Evolutionary conservation across 2,113 vertebrate species (phyloP).

Genomic region (Fulmarus glacialis): DNA sequence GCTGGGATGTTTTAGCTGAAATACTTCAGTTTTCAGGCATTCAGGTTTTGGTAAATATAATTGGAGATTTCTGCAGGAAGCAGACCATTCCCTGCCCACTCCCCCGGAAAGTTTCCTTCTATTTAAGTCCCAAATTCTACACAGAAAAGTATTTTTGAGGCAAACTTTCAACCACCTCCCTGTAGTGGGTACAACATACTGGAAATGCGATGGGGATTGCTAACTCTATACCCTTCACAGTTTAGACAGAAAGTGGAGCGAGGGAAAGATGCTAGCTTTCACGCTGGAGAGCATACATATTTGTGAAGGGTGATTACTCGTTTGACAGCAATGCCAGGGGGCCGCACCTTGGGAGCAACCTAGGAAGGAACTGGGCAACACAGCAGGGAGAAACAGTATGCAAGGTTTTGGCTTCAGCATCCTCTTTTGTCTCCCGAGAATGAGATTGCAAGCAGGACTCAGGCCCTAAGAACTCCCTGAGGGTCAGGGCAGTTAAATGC

Average conservation of each 20-base stretch:
- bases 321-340: neutral
- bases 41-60: neutral
- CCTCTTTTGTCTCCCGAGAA: neutral
- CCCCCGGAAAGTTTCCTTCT: neutral
- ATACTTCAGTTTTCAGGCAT: neutral
- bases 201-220: neutral
- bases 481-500: neutral
- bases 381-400: neutral
- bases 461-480: neutral
- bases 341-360: neutral
- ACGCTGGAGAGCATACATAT: accelerated
- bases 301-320: neutral
- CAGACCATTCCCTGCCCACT: neutral
- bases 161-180: neutral
- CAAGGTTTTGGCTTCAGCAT: neutral
- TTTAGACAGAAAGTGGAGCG: neutral
- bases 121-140: neutral
- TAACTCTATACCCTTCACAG: neutral
- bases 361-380: neutral
- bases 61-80: neutral
- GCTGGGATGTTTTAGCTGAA: neutral
- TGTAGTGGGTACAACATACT: neutral
- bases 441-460: neutral
- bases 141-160: neutral
- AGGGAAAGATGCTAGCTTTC: neutral